phyloP scores from a whole-genome alignment of 2,888 invertebrate species.

The Gari tellinella region DNA sequence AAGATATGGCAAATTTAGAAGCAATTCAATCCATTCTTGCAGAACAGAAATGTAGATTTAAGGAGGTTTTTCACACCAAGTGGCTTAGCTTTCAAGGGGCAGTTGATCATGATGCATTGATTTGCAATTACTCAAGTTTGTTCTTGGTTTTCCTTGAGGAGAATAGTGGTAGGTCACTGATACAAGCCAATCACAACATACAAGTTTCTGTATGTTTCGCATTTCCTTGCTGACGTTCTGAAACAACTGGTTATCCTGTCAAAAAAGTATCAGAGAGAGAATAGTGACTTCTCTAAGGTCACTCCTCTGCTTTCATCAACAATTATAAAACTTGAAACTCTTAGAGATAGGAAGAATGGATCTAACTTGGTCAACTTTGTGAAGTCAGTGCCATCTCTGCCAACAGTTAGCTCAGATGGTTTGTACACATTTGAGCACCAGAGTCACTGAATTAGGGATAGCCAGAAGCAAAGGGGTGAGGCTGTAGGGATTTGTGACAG shows the following conservation, averaged over 20 bases:
- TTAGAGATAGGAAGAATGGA: neutral
- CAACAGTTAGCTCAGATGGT: conserved; percentile 1
- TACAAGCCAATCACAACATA: conserved; percentile 45
- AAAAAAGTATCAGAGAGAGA: conserved; percentile 44
- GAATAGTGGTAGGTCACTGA: conserved; percentile 19
- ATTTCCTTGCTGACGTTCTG: conserved; percentile 53
- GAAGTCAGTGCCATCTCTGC: too few relatives aligned
- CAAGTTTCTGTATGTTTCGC: conserved; percentile 52
- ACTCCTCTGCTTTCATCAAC: neutral
- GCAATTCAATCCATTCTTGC: conserved; percentile 11
- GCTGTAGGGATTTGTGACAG: conserved; percentile 15
- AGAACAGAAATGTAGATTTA: conserved; percentile 13
- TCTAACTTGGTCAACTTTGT: too few relatives aligned
- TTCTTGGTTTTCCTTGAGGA: conserved; percentile 26
- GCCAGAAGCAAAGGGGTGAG: conserved; percentile 32
- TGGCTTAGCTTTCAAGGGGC: conserved; percentile 35
- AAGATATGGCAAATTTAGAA: conserved; percentile 38
- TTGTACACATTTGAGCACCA: conserved; percentile 23
- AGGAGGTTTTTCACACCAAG: conserved; percentile 28
- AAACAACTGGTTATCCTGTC: conserved; percentile 48
- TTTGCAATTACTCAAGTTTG: conserved; percentile 20
- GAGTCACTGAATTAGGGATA: conserved; percentile 32
- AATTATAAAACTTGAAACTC: neutral
- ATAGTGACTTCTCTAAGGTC: conserved; percentile 51
- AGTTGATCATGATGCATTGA: conserved; percentile 28